phyloP scores from a whole-genome alignment of 35 echinoderm and acorn worm genomes.

The Apostichopus japonicus region DNA sequence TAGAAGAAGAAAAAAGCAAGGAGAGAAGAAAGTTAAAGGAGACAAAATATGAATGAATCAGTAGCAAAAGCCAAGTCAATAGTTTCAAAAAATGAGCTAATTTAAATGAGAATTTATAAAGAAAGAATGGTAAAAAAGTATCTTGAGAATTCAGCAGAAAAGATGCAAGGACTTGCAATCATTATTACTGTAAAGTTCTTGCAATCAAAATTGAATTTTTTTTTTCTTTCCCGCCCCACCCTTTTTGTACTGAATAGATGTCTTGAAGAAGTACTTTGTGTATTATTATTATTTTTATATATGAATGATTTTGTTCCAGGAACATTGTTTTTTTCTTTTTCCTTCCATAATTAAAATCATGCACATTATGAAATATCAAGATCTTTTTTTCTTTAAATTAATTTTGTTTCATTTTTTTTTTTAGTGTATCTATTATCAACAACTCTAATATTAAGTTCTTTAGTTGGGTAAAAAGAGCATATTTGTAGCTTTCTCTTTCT shows the following conservation, averaged over 20 bases:
- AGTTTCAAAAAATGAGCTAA: background rate
- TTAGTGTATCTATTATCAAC: background rate
- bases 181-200: no score
- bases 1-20: background rate
- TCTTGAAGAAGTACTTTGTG: background rate
- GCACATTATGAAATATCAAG: background rate
- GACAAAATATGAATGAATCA: background rate
- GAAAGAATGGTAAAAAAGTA: background rate
- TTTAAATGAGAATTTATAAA: background rate
- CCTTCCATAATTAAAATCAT: background rate
- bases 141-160: no score
- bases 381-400: background rate
- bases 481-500: background rate
- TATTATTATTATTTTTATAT: background rate
- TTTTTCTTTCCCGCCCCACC: no score
- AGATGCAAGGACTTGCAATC: no score
- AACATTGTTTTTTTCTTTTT: background rate
- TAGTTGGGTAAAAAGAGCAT: background rate
- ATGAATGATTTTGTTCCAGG: background rate
- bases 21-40: background rate
- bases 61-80: no score
- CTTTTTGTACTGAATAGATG: background rate
- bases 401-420: background rate
- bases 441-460: background rate
- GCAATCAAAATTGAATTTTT: no score